Evolutionary conservation across 2,113 vertebrate species (phyloP).

Genomic region (Pantherophis guttatus): DNA sequence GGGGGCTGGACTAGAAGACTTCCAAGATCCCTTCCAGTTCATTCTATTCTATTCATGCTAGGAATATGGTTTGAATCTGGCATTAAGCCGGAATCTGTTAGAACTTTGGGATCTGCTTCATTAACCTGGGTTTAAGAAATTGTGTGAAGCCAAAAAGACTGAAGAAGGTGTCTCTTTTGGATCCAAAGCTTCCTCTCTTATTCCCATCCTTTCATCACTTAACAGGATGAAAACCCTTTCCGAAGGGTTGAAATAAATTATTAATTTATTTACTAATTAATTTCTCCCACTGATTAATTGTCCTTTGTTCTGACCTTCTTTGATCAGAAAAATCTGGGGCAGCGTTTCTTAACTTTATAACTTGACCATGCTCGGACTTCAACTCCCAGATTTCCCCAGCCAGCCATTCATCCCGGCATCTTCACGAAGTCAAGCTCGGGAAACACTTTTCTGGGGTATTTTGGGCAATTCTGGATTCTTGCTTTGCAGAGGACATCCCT

Average conservation of each 20-base stretch:
- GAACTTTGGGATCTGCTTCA: neutral
- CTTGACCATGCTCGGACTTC: neutral
- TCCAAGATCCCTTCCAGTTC: no score
- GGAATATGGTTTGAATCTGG: neutral
- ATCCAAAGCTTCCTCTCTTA: neutral
- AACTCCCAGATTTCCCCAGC: neutral
- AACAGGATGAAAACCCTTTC: neutral
- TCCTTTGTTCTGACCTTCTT: neutral
- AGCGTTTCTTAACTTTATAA: neutral
- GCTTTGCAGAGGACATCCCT: neutral
- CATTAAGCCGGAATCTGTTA: neutral
- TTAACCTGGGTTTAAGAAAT: neutral
- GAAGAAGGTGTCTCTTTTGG: neutral
- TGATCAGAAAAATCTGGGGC: neutral
- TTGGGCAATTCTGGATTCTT: neutral
- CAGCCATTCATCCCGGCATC: neutral
- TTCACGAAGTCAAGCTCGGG: neutral
- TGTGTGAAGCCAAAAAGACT: neutral
- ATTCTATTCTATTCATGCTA: neutral
- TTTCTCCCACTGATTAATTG: neutral
- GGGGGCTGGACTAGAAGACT: no score
- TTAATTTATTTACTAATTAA: neutral
- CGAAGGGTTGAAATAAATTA: neutral
- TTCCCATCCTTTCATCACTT: neutral
- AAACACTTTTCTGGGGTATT: neutral